These are phyloP conservation scores for Chaenocephalus aceratus DNA, from an alignment of 2,113 vertebrate genomes.

Conservation along the genomic window DNA sequence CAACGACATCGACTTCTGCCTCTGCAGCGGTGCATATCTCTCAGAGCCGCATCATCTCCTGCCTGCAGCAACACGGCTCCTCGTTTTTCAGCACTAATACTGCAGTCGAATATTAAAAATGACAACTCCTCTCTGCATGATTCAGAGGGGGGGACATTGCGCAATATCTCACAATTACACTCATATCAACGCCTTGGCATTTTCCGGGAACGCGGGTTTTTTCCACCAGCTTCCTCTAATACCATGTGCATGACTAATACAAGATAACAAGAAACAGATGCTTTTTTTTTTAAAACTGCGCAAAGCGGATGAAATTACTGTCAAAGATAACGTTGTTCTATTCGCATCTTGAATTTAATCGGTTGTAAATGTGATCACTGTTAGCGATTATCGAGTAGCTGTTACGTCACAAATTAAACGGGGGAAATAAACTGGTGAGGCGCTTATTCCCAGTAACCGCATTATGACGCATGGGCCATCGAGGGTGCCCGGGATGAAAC, in stretches of 20 bases:
- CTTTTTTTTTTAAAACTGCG: not conserved
- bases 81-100: constrained; percentile 19
- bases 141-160: constrained; percentile 56
- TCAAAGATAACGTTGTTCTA: not conserved
- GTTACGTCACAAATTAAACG: constrained; percentile 82
- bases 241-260: constrained; percentile 19
- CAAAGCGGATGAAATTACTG: constrained; percentile 9
- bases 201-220: constrained; percentile 23
- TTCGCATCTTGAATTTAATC: constrained; percentile 46
- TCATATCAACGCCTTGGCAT: constrained; percentile 26
- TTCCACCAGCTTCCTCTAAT: constrained; percentile 29
- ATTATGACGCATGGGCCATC: constrained; percentile 86
- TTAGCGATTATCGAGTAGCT: constrained; percentile 52
- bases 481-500: constrained; percentile 63
- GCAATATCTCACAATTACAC: constrained; percentile 49
- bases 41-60: constrained; percentile 7
- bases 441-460: constrained; percentile 84
- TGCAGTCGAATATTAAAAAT: constrained; percentile 45
- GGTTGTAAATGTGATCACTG: constrained; percentile 45
- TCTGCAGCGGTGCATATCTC: constrained; percentile 7
- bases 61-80: constrained; percentile 54
- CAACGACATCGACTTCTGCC: constrained; percentile 27
- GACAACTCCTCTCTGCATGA: constrained; percentile 47
- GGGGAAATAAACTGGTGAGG: constrained; percentile 75
- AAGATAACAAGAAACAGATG: constrained; percentile 16